phyloP scores from a whole-genome alignment of 2,888 invertebrate genomes.

The Scelioninae gen. 2 region DNA sequence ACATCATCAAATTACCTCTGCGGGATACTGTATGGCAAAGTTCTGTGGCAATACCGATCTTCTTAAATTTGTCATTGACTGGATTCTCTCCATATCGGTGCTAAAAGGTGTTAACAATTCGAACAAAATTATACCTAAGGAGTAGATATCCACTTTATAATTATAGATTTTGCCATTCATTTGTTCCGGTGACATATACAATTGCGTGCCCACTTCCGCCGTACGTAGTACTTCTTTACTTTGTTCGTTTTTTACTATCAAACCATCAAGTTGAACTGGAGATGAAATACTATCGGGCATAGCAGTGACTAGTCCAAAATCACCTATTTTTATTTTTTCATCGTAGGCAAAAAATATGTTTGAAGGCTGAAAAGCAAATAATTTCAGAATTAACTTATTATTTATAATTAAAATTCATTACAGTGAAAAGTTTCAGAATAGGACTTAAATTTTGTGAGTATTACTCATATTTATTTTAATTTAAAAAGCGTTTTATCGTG shows the following conservation, averaged over 20 bases:
- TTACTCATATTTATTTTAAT: no score
- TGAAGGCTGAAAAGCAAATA: conserved; percentile 80
- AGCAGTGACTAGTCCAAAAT: conserved; percentile 97
- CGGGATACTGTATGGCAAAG: conserved; percentile 80
- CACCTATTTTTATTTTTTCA: conserved; percentile 95
- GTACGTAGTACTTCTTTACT: conserved; percentile 75
- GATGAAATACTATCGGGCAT: conserved; percentile 80
- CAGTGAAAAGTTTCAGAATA: no score
- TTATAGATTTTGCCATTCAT: conserved; percentile 84
- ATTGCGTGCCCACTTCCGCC: conserved; percentile 87
- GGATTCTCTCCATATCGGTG: conserved; percentile 93
- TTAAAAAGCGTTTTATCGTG: no score
- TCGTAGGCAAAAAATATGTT: conserved; percentile 96
- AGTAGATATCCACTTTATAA: conserved; percentile 96
- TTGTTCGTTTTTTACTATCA: conserved; percentile 69
- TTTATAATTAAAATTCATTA: no score
- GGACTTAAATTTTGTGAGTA: no score
- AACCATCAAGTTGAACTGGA: conserved; percentile 64
- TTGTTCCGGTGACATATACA: conserved; percentile 99
- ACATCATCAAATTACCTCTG: conserved; percentile 79
- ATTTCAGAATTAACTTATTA: no score
- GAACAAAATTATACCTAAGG: conserved; percentile 94
- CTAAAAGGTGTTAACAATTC: conserved; percentile 93
- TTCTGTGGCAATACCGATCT: conserved; percentile 82
- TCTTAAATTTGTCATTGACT: conserved; percentile 81